phyloP scores from a whole-genome alignment of 2,888 invertebrate species.

The Phoenoteleia sp. region DNA sequence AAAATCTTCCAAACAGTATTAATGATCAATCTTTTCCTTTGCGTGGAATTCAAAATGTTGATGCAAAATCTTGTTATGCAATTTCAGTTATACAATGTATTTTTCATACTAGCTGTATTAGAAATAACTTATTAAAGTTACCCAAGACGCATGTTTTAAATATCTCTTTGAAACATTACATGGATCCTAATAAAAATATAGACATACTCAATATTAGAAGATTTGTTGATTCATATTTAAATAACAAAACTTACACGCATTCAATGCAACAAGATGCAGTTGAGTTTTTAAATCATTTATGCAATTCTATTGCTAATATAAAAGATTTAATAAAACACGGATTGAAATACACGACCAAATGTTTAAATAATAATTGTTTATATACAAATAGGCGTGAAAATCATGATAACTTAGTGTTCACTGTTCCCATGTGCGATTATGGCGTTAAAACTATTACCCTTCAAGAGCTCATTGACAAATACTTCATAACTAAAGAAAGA shows the following conservation, averaged over 20 bases:
- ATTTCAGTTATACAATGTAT: conserved; percentile 20
- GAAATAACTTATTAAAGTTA: neutral
- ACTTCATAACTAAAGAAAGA: neutral
- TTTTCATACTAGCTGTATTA: conserved; percentile 1
- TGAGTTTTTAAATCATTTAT: conserved; percentile 24
- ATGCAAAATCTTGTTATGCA: conserved; percentile 27
- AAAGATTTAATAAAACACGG: conserved; percentile 12
- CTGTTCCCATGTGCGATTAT: conserved; percentile 1
- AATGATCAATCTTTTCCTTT: neutral
- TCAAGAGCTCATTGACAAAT: conserved; percentile 19
- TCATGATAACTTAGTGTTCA: conserved; percentile 15
- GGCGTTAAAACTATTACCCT: conserved; percentile 1
- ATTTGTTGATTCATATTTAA: conserved; percentile 9
- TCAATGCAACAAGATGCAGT: conserved; percentile 17
- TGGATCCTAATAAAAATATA: neutral
- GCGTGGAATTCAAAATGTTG: conserved; percentile 15
- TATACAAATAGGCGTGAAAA: too few species aligned
- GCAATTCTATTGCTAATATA: neutral
- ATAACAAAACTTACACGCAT: neutral
- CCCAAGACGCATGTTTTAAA: neutral
- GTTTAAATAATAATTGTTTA: conserved; percentile 15
- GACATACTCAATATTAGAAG: conserved; percentile 8
- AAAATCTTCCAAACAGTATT: too few species aligned
- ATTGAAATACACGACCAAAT: neutral
- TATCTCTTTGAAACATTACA: conserved; percentile 2